phyloP scores from a whole-genome alignment of 92 coral and sea anemone genomes.

The Heliopora coerulea region DNA sequence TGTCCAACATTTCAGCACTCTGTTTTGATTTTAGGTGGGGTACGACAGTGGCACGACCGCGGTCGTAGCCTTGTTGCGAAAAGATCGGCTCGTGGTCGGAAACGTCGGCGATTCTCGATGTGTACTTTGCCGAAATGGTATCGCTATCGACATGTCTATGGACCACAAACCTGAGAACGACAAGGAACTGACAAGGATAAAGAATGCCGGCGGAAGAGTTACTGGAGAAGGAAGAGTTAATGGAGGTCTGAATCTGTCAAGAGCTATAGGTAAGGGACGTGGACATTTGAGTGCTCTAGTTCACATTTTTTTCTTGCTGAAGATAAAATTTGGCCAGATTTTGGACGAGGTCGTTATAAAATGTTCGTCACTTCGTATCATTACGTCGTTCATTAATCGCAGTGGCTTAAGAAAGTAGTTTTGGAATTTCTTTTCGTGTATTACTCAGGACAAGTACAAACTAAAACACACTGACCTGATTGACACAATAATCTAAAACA shows the following conservation, averaged over 20 bases:
- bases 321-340: no score
- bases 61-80: slow-evolving; percentile 73
- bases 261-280: slow-evolving; percentile 87
- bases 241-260: slow-evolving; percentile 93
- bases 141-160: slow-evolving; percentile 90
- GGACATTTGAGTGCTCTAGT: no score
- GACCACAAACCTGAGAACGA: slow-evolving; percentile 97
- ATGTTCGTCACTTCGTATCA: no score
- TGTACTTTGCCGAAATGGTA: slow-evolving; percentile 90
- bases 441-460: no score
- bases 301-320: no score
- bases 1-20: no score
- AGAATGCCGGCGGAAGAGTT: slow-evolving; percentile 97
- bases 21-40: slow-evolving; percentile 60
- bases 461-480: no score
- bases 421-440: no score
- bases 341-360: no score
- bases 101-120: slow-evolving; percentile 98
- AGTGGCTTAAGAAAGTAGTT: no score
- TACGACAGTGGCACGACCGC: slow-evolving; percentile 99
- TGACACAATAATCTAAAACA: no score
- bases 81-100: slow-evolving; percentile 71
- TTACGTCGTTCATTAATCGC: no score
- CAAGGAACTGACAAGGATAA: slow-evolving; percentile 80
- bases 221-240: slow-evolving; percentile 93